Evolutionary conservation across 35 echinoderm and acorn worm genomes (phyloP).

Genomic region (Holothuria glaberrima): DNA sequence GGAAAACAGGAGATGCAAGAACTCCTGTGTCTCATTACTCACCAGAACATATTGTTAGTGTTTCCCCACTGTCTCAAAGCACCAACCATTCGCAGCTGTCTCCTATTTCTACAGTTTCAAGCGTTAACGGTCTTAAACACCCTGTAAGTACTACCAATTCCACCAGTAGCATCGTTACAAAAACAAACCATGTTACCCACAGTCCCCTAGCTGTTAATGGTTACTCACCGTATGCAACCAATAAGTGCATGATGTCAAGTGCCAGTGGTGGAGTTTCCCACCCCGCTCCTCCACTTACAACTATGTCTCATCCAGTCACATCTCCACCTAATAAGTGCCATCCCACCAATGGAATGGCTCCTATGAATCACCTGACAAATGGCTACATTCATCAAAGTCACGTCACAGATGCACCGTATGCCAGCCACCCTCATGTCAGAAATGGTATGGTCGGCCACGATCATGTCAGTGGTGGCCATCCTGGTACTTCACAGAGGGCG

Average conservation of each 20-base stretch:
- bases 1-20: background rate
- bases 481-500: conserved; percentile 26
- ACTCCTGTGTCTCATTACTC: conserved; percentile 7
- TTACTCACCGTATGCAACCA: conserved; percentile 8
- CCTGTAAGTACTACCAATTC: conserved; percentile 27
- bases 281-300: background rate
- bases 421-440: background rate
- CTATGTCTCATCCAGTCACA: background rate
- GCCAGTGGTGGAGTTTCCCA: conserved; percentile 6
- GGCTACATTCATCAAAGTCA: conserved; percentile 20
- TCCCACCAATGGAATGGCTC: background rate
- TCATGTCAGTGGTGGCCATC: background rate
- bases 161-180: background rate
- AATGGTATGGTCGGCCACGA: conserved; percentile 31
- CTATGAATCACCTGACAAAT: conserved; percentile 5
- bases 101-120: background rate
- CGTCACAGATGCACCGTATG: background rate
- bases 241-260: conserved; percentile 37
- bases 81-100: conserved; percentile 5
- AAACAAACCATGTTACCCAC: background rate
- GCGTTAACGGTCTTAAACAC: background rate
- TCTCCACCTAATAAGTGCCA: background rate
- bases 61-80: background rate
- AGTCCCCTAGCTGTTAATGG: conserved; percentile 7
- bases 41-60: background rate